phyloP scores from a whole-genome alignment of 2,113 vertebrate species.

The Carollia perspicillata region DNA sequence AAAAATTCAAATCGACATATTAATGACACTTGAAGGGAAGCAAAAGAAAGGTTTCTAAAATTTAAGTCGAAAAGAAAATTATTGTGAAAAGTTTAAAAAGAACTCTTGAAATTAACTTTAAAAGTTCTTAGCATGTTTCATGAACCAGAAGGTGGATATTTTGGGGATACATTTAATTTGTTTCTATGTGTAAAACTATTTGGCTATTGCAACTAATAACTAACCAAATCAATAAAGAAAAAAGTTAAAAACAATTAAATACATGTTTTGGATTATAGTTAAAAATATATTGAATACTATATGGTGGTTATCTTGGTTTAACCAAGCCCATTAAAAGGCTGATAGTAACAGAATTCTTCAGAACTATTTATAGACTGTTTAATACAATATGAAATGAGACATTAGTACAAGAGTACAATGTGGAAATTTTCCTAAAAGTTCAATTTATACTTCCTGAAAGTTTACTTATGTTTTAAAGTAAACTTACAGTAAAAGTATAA shows the following conservation, averaged over 20 bases:
- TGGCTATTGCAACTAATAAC: conserved; percentile 28
- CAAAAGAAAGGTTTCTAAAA: conserved; percentile 11
- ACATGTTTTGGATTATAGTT: background rate
- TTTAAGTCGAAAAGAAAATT: background rate
- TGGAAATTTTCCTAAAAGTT: conserved; percentile 28
- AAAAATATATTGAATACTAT: conserved; percentile 12
- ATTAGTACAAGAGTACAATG: background rate
- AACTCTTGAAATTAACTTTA: background rate
- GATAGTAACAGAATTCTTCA: background rate
- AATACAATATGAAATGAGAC: conserved; percentile 19
- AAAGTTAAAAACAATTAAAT: background rate
- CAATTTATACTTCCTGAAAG: background rate
- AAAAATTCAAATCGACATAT: background rate
- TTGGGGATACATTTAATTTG: background rate
- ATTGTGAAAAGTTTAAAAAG: background rate
- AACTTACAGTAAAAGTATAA: conserved; percentile 52
- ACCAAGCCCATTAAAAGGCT: background rate
- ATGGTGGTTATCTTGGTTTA: background rate
- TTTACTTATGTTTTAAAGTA: conserved; percentile 45
- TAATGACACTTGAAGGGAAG: conserved; percentile 13
- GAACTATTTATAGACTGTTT: conserved; percentile 23
- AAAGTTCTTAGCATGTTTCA: background rate
- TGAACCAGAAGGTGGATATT: background rate
- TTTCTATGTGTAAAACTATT: background rate
- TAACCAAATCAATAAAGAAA: background rate